These are phyloP conservation scores for Sialia sialis DNA, from an alignment of 2,113 vertebrate species.

Conservation along the genomic window DNA sequence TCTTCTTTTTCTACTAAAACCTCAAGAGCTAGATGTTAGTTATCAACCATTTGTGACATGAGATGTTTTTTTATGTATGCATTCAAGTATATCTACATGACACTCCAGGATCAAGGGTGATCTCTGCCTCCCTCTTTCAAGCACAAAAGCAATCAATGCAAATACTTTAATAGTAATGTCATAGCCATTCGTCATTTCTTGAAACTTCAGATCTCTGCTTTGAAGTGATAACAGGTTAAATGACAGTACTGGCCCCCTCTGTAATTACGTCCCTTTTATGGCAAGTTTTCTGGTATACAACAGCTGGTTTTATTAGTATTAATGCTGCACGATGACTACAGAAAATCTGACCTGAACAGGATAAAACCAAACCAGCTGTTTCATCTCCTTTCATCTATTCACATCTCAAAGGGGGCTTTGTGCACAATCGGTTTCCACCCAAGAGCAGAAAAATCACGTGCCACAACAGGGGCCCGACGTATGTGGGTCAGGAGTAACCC, in stretches of 20 bases:
- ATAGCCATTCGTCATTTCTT: constrained; percentile 30
- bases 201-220: constrained; percentile 39
- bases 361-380: constrained; percentile 59
- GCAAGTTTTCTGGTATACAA: constrained; percentile 32
- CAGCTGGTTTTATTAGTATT: constrained; percentile 55
- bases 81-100: background rate
- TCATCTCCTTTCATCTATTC: constrained; percentile 48
- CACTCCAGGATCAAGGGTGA: background rate
- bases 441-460: constrained; percentile 34
- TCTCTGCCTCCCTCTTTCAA: background rate
- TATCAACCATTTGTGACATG: background rate
- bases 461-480: background rate
- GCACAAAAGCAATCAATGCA: constrained; percentile 34
- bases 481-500: constrained; percentile 54
- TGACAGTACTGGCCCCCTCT: background rate
- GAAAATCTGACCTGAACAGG: constrained; percentile 36
- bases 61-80: background rate
- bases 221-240: constrained; percentile 39
- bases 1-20: background rate
- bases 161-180: constrained; percentile 42
- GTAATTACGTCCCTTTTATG: constrained; percentile 18
- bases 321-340: constrained; percentile 21
- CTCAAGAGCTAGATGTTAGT: background rate
- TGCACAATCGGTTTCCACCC: background rate
- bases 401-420: constrained; percentile 58